A percentile compares a stretch with the other conserved stretches of the same genome.
Conservation (phyloP, 1,140 invertebrate genomes). For the Neoseiulus cucumeris region DNA sequence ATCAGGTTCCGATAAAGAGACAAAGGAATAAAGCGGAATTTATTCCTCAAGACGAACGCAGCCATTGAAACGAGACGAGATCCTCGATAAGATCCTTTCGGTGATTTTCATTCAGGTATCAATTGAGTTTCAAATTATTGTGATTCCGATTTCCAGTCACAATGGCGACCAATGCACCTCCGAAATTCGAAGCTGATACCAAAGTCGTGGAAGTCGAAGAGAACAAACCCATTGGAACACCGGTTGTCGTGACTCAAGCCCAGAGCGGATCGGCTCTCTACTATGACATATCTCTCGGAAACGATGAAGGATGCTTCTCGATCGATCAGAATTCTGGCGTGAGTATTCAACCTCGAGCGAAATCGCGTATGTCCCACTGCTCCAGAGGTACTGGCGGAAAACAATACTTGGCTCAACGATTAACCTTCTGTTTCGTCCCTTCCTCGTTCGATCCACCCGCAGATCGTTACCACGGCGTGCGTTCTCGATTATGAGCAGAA, state of each 20-base stretch:
- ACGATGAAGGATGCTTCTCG: slow-evolving; percentile 47
- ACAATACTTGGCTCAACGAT: no score
- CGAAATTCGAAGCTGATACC: slow-evolving; percentile 44
- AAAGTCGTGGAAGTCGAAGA: slow-evolving; percentile 60
- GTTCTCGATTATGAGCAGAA: slow-evolving; percentile 55
- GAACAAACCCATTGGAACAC: slow-evolving; percentile 52
- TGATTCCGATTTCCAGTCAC: slow-evolving; percentile 34
- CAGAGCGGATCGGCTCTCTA: slow-evolving; percentile 52
- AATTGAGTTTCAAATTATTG: background rate
- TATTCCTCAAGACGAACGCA: no score
- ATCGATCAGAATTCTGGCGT: slow-evolving; percentile 62
- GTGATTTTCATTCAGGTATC: no score
- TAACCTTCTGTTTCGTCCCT: background rate
- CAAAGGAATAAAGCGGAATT: no score
- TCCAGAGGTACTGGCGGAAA: no score
- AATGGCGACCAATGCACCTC: slow-evolving; percentile 69
- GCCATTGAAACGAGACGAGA: no score
- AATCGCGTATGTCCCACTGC: no score
- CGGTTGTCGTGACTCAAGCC: slow-evolving; percentile 52
- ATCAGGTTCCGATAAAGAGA: no score
- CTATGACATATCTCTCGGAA: slow-evolving; percentile 60
- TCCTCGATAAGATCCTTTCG: no score
- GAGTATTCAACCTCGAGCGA: background rate
- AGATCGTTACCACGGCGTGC: slow-evolving; percentile 40
- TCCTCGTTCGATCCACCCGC: background rate